phyloP scores from a whole-genome alignment of 2,797 vertebrate genomes.

The Rhinichthys osculus region DNA sequence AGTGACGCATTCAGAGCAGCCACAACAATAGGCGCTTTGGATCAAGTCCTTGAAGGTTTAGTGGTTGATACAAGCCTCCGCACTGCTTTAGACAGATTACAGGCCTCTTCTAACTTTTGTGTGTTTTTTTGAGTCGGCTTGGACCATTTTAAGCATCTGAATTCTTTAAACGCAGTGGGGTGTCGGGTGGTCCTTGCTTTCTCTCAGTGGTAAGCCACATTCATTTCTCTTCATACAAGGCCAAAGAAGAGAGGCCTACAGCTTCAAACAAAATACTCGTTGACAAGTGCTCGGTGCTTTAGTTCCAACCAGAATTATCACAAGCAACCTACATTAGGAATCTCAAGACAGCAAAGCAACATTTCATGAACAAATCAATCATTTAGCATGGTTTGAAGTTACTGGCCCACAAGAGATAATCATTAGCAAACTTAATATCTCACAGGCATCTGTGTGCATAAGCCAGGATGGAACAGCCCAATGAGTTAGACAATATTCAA shows the following conservation, averaged over 20 bases:
- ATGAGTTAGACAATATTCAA: constrained; percentile 20
- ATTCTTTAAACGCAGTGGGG: constrained; percentile 9
- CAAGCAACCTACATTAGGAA: constrained; percentile 16
- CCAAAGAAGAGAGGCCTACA: constrained; percentile 14
- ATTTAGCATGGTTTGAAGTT: constrained; percentile 8
- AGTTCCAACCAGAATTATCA: constrained; percentile 29
- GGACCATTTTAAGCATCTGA: constrained; percentile 6
- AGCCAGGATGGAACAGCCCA: background rate
- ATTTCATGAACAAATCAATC: constrained; percentile 17
- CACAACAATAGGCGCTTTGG: background rate
- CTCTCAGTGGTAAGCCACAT: constrained; percentile 17
- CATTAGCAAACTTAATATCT: background rate
- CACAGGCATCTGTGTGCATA: background rate
- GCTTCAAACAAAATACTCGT: background rate
- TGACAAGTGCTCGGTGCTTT: background rate
- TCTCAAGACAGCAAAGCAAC: background rate
- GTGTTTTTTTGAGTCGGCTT: background rate
- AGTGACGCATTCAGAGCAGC: background rate
- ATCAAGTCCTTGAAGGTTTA: constrained; percentile 8
- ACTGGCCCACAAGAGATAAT: constrained; percentile 5
- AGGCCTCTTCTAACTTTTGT: constrained; percentile 12
- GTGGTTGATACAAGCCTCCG: background rate
- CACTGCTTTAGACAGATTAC: constrained; percentile 4
- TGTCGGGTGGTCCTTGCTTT: background rate
- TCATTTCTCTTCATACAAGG: background rate